These are phyloP conservation scores for Anguilla pacifica DNA, from an alignment of 2,797 vertebrate genomes.

Conservation along the genomic window DNA sequence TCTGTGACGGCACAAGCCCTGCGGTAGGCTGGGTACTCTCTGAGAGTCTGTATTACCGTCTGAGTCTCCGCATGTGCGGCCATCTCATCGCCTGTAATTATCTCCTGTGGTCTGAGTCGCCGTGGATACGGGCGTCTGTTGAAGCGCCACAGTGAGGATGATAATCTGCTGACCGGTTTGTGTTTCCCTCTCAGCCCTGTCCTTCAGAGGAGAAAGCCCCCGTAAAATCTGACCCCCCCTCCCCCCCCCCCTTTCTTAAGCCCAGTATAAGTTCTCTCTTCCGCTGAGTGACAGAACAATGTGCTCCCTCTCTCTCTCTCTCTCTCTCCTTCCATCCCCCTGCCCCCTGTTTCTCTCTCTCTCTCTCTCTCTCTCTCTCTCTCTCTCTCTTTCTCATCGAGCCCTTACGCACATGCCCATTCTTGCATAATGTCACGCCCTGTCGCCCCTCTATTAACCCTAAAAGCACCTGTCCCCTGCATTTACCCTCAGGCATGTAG, in stretches of 20 bases:
- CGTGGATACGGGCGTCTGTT: not conserved
- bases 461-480: not conserved
- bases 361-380: not conserved
- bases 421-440: conserved; percentile 14
- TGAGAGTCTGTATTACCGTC: not conserved
- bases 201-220: not conserved
- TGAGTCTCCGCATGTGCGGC: not conserved
- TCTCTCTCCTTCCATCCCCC: not conserved
- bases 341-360: not conserved
- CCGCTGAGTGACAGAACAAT: conserved; percentile 11
- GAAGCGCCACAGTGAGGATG: not conserved
- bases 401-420: not conserved
- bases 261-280: not conserved
- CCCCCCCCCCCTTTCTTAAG: not conserved
- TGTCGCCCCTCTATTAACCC: conserved; percentile 4
- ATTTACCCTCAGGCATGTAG: not conserved
- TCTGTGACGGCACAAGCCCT: not conserved
- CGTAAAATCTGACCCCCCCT: not conserved
- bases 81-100: not conserved
- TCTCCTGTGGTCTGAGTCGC: not conserved
- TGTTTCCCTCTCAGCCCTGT: not conserved
- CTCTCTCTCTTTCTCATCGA: not conserved
- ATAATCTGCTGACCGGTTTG: not conserved
- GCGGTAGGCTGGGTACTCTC: not conserved
- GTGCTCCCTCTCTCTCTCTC: not conserved